Evolutionary conservation across 1,140 invertebrate genomes (phyloP).

Genomic region (Diabrotica undecimpunctata): DNA sequence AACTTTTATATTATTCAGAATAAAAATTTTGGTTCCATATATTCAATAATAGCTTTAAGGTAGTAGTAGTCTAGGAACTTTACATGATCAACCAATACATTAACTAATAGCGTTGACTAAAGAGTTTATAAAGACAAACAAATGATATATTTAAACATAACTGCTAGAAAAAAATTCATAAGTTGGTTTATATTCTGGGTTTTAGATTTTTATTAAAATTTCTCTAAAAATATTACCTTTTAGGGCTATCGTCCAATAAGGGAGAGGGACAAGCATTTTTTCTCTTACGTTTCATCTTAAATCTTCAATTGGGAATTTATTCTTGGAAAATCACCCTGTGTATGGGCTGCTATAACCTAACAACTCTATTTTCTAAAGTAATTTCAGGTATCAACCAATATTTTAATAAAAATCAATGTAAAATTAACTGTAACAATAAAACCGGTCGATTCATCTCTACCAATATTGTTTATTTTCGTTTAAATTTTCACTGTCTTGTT

Average conservation of each 20-base stretch:
- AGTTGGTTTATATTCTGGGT: background rate
- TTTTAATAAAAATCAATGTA: too few relatives aligned
- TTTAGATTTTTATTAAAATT: background rate
- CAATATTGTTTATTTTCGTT: too few relatives aligned
- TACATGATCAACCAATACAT: background rate
- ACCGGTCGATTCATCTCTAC: too few relatives aligned
- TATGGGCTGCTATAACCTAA: too few relatives aligned
- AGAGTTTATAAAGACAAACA: background rate
- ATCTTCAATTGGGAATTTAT: background rate
- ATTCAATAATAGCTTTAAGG: too few relatives aligned
- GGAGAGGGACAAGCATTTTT: slow-evolving; percentile 39
- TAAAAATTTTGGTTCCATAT: too few relatives aligned
- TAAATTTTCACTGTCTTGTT: too few relatives aligned
- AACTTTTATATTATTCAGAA: background rate
- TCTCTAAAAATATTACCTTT: slow-evolving; percentile 48
- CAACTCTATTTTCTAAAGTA: too few relatives aligned
- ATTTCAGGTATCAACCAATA: too few relatives aligned
- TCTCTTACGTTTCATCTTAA: slow-evolving; percentile 41
- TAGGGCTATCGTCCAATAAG: slow-evolving; percentile 49
- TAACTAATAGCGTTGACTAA: background rate
- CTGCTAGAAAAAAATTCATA: background rate
- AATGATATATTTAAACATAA: background rate
- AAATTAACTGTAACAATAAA: too few relatives aligned
- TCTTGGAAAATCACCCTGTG: too few relatives aligned
- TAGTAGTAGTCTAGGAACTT: background rate